A percentile compares a stretch with the other conserved stretches of the same genome.
Conservation (phyloP, 2,113 vertebrate genomes). For the Campylorhamphus procurvoides region DNA sequence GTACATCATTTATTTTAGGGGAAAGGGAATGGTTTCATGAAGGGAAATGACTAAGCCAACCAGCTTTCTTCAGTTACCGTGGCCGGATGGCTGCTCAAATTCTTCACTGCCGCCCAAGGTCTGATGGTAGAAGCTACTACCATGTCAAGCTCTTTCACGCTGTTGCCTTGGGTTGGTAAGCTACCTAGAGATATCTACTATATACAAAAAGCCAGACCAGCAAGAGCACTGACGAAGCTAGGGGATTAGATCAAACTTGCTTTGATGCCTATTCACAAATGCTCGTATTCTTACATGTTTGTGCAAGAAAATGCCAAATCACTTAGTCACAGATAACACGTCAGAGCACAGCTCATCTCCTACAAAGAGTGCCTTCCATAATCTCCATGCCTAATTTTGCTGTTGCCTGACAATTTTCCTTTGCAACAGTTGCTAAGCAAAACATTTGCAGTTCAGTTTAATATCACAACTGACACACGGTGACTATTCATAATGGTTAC, state of each 20-base stretch:
- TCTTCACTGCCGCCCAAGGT: not conserved
- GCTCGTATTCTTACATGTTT: not conserved
- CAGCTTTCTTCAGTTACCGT: not conserved
- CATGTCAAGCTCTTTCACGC: fast-evolving
- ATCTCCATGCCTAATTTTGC: slow-evolving; percentile 1
- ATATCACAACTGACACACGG: not conserved
- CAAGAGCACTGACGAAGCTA: not conserved
- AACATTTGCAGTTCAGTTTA: slow-evolving; percentile 43
- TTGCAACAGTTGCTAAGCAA: slow-evolving; percentile 64
- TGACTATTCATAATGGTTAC: not conserved
- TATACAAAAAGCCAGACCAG: not conserved
- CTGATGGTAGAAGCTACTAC: not conserved
- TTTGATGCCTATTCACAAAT: not conserved
- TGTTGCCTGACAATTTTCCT: slow-evolving; percentile 48
- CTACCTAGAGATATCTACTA: not conserved
- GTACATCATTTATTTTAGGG: not conserved
- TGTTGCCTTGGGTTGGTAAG: not conserved
- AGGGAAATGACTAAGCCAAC: not conserved
- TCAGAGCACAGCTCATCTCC: slow-evolving; percentile 24
- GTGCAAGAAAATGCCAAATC: slow-evolving; percentile 41
- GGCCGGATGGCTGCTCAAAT: not conserved
- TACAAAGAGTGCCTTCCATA: not conserved
- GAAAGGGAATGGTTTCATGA: not conserved
- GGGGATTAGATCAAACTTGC: not conserved
- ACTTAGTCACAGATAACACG: slow-evolving; percentile 25